Evolutionary conservation across 2,797 vertebrate species (phyloP).

Genomic region (Diplodus sargus): DNA sequence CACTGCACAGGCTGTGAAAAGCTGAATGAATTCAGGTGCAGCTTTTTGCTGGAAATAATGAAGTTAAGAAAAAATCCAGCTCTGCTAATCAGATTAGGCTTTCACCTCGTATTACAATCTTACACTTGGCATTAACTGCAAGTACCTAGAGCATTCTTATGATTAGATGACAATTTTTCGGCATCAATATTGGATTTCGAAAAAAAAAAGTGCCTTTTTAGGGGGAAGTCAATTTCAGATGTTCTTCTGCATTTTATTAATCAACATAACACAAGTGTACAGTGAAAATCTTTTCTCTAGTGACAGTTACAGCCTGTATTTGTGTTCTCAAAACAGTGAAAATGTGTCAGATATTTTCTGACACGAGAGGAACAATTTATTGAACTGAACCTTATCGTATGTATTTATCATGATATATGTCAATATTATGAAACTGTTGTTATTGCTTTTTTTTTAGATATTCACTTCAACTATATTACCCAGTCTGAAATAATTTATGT

Average conservation of each 20-base stretch:
- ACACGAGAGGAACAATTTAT: too few species aligned
- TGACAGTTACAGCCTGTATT: not conserved
- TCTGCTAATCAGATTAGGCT: constrained; percentile 9
- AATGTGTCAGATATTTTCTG: not conserved
- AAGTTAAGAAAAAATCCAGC: not conserved
- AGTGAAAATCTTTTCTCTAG: not conserved
- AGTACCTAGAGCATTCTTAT: not conserved
- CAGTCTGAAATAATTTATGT: not conserved
- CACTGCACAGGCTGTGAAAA: not conserved
- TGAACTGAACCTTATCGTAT: too few species aligned
- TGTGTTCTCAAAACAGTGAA: not conserved
- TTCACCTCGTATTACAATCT: not conserved
- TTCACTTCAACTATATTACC: not conserved
- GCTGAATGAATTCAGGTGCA: constrained; percentile 5
- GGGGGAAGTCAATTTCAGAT: not conserved
- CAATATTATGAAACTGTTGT: too few species aligned
- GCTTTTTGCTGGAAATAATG: constrained; percentile 14
- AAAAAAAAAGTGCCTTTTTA: not conserved
- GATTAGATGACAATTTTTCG: not conserved
- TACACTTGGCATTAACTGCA: not conserved
- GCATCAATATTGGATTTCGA: not conserved
- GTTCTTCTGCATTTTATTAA: not conserved
- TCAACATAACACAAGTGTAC: not conserved
- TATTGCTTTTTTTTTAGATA: not conserved
- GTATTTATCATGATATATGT: too few species aligned